phyloP scores from a whole-genome alignment of 2,888 invertebrate species.

The Andrena haemorrhoa region DNA sequence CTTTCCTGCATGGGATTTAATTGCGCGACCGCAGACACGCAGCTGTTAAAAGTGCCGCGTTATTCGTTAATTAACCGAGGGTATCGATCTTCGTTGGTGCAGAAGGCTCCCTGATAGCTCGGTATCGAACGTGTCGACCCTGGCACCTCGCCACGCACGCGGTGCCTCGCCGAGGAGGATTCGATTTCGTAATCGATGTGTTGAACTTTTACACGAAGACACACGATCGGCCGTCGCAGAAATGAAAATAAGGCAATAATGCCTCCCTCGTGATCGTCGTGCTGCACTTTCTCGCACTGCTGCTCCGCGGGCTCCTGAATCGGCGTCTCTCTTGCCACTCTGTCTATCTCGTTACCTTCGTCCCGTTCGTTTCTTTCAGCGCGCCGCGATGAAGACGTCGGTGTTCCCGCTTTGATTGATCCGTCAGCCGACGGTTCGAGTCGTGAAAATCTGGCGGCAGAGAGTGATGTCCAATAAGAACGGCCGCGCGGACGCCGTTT shows the following conservation, averaged over 20 bases:
- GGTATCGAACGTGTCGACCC: slow-evolving; percentile 63
- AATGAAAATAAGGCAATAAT: slow-evolving; percentile 67
- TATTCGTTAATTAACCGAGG: slow-evolving; percentile 62
- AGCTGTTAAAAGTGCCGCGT: neutral
- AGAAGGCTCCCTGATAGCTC: slow-evolving; percentile 40
- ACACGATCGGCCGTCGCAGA: slow-evolving; percentile 59
- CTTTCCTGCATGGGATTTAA: slow-evolving; percentile 54
- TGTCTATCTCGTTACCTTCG: neutral
- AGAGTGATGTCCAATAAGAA: neutral
- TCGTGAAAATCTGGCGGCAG: neutral
- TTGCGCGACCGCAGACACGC: slow-evolving; percentile 36
- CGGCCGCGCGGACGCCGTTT: neutral
- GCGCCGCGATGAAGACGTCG: slow-evolving; percentile 27
- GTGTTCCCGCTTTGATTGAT: slow-evolving; percentile 27
- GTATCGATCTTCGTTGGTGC: slow-evolving; percentile 61
- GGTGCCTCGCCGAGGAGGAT: slow-evolving; percentile 46
- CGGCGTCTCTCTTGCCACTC: neutral
- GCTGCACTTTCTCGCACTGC: slow-evolving; percentile 44
- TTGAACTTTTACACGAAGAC: slow-evolving; percentile 70
- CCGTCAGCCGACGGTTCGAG: slow-evolving; percentile 9
- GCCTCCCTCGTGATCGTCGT: slow-evolving; percentile 52
- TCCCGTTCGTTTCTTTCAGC: neutral
- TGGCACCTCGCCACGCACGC: slow-evolving; percentile 69
- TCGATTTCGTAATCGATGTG: slow-evolving; percentile 69
- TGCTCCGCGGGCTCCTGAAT: slow-evolving; percentile 2